These are phyloP conservation scores for Leucoraja erinaceus DNA, from an alignment of 2,113 vertebrate genomes.

Conservation along the genomic window DNA sequence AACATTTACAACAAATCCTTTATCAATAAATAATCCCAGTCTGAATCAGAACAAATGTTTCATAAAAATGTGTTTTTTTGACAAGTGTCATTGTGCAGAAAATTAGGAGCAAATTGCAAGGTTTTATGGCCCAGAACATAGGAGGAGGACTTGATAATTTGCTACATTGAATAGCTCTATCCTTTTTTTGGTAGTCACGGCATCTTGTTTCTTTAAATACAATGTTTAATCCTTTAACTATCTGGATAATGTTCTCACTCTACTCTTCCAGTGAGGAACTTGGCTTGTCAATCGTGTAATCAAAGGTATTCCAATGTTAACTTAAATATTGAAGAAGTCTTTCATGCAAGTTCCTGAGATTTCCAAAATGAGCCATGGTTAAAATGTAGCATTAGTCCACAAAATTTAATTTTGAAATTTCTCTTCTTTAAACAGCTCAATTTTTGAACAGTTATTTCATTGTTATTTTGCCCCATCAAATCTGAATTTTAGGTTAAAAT, in stretches of 20 bases:
- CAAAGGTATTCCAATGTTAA: background rate
- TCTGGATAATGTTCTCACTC: background rate
- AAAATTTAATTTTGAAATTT: no score
- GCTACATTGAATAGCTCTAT: background rate
- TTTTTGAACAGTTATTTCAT: no score
- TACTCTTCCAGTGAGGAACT: background rate
- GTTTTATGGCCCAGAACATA: background rate
- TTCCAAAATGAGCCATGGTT: background rate
- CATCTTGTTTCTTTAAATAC: background rate
- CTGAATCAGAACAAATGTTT: background rate
- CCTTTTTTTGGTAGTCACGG: background rate
- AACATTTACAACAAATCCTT: background rate
- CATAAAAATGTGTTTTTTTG: background rate
- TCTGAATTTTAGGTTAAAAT: no score
- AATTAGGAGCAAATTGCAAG: background rate
- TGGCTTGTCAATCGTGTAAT: background rate
- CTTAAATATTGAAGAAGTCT: no score
- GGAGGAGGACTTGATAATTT: background rate
- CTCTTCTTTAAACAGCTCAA: no score
- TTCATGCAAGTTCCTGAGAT: background rate
- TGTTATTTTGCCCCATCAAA: no score
- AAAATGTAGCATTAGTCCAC: no score
- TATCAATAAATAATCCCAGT: background rate
- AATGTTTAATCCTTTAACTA: background rate
- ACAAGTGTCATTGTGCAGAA: background rate